These are phyloP conservation scores for Acanthopleura granulata DNA, from an alignment of 2,888 invertebrate species.

Conservation along the genomic window DNA sequence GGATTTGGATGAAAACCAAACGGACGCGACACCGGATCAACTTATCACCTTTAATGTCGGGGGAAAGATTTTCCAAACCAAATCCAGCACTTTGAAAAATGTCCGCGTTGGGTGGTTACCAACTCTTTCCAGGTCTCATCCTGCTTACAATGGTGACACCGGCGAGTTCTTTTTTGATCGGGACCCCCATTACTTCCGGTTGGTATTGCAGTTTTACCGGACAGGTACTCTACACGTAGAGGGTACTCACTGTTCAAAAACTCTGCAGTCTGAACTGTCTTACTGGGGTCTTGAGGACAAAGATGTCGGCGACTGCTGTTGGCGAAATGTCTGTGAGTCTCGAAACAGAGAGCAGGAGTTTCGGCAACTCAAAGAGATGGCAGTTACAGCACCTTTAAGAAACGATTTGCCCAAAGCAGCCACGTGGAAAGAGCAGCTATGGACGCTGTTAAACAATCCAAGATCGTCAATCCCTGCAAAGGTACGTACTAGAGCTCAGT, in stretches of 20 bases:
- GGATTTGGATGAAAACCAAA: too few relatives aligned
- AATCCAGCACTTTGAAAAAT: background rate
- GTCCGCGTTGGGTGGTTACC: background rate
- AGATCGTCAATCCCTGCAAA: background rate
- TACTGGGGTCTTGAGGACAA: conserved; percentile 7
- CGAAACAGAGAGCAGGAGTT: background rate
- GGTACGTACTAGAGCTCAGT: background rate
- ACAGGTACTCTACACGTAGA: conserved; percentile 29
- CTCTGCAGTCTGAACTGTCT: background rate
- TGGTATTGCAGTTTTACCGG: conserved; percentile 31
- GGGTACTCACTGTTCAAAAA: background rate
- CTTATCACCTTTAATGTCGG: background rate
- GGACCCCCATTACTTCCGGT: conserved; percentile 31
- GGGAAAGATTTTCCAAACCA: conserved; percentile 9
- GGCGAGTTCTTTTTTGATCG: conserved; percentile 32
- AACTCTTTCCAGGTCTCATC: background rate
- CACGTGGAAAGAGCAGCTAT: background rate
- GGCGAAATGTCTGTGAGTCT: background rate
- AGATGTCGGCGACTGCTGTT: conserved; percentile 3
- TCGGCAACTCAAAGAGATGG: background rate
- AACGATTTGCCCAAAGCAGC: background rate
- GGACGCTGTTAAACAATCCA: background rate
- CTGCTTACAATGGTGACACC: conserved; percentile 21
- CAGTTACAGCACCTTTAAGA: background rate
- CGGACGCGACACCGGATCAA: background rate